Evolutionary conservation across 2,113 vertebrate genomes (phyloP).

Genomic region (Talpa occidentalis): DNA sequence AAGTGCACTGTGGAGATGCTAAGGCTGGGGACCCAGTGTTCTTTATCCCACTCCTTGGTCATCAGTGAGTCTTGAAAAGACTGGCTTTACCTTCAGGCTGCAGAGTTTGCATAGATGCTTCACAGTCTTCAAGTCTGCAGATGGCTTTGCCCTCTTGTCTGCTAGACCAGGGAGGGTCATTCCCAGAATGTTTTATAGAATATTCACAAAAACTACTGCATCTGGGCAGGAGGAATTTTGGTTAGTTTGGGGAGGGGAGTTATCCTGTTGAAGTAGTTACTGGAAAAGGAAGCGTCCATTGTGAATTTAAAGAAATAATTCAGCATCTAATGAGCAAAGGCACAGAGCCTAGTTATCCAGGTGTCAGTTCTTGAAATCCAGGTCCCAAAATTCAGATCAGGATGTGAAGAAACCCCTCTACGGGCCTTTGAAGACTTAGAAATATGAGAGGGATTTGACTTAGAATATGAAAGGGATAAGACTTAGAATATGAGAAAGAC

Average conservation of each 20-base stretch:
- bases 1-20: too few relatives aligned
- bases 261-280: neutral
- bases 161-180: too few relatives aligned
- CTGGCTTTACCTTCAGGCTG: too few relatives aligned
- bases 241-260: rapidly evolving
- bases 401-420: neutral
- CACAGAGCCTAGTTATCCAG: neutral
- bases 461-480: neutral
- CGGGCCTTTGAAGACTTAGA: neutral
- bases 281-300: neutral
- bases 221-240: neutral
- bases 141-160: too few relatives aligned
- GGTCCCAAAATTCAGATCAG: neutral
- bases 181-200: too few relatives aligned
- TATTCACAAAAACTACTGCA: too few relatives aligned
- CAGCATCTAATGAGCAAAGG: neutral
- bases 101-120: too few relatives aligned
- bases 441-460: neutral
- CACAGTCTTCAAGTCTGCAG: too few relatives aligned
- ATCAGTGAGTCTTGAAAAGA: too few relatives aligned
- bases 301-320: neutral
- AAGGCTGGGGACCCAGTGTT: too few relatives aligned
- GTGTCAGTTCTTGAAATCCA: neutral
- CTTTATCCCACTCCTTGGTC: too few relatives aligned
- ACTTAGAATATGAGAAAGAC: too few relatives aligned